Evolutionary conservation across 1,140 invertebrate genomes (phyloP).

Genomic region (Hycleus phaleratus): DNA sequence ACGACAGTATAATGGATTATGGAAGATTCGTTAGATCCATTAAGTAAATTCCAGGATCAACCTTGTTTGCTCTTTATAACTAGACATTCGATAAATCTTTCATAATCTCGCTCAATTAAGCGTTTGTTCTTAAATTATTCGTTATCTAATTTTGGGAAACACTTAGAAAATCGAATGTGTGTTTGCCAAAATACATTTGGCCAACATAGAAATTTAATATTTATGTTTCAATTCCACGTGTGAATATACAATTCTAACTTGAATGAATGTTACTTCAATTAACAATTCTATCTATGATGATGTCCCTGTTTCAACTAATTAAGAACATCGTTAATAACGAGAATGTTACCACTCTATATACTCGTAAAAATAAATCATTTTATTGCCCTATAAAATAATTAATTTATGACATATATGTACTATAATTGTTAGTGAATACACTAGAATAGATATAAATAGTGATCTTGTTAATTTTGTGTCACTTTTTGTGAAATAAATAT

Average conservation of each 20-base stretch:
- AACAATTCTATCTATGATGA: constrained; percentile 2
- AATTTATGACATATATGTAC: not conserved
- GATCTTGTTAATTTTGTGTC: too few relatives aligned
- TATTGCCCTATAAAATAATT: constrained; percentile 5
- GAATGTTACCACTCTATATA: not conserved
- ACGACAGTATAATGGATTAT: not conserved
- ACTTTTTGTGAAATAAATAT: too few relatives aligned
- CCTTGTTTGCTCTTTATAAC: constrained; percentile 5
- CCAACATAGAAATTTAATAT: constrained; percentile 14
- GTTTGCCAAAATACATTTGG: constrained; percentile 11
- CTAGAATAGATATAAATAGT: too few relatives aligned
- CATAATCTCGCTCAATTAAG: constrained; percentile 6
- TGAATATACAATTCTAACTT: constrained; percentile 10
- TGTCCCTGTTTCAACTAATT: constrained; percentile 8
- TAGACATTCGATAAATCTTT: constrained; percentile 9
- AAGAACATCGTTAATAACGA: constrained; percentile 7
- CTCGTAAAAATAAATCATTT: constrained; percentile 3
- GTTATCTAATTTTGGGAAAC: constrained; percentile 10
- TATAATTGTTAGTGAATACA: too few relatives aligned
- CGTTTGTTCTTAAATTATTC: constrained; percentile 11
- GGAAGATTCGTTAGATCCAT: constrained; percentile 4
- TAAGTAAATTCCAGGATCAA: constrained; percentile 10
- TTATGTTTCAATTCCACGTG: constrained; percentile 14
- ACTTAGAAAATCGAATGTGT: constrained; percentile 7
- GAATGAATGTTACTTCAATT: constrained; percentile 11